Evolutionary conservation across 2,888 invertebrate species (phyloP).

Genomic region (Leptinotarsa rubiginosa): DNA sequence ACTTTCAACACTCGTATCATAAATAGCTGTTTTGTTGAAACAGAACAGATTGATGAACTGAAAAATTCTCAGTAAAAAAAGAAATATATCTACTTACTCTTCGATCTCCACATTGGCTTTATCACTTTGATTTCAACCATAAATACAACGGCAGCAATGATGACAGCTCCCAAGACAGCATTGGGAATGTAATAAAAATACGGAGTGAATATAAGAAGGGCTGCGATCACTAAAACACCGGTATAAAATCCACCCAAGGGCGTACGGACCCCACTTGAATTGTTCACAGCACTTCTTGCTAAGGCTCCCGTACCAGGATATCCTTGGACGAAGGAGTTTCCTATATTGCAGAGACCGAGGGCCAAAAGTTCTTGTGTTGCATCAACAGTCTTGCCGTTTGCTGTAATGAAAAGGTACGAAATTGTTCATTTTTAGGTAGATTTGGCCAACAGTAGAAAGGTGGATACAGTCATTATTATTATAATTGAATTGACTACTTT

Average conservation of each 20-base stretch:
- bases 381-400: constrained; percentile 84
- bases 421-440: too few species aligned
- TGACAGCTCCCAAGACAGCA: constrained; percentile 87
- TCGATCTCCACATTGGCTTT: constrained; percentile 89
- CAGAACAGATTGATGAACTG: too few species aligned
- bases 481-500: too few species aligned
- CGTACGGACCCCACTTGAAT: constrained; percentile 89
- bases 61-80: neutral
- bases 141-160: constrained; percentile 91
- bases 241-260: constrained; percentile 88
- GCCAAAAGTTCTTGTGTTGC: constrained; percentile 93
- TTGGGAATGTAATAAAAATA: constrained; percentile 90
- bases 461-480: too few species aligned
- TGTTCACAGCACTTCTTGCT: constrained; percentile 88
- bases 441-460: too few species aligned
- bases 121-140: constrained; percentile 91
- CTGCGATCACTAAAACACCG: constrained; percentile 82
- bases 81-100: constrained; percentile 73
- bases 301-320: constrained; percentile 89
- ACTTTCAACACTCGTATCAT: too few species aligned
- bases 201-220: constrained; percentile 87
- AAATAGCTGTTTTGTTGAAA: too few species aligned
- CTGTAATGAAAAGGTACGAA: constrained; percentile 60
- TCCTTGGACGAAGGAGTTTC: constrained; percentile 87
- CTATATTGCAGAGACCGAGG: constrained; percentile 83